Conservation (phyloP, 2,888 invertebrate species). For the Lithophane semibrunnea region DNA sequence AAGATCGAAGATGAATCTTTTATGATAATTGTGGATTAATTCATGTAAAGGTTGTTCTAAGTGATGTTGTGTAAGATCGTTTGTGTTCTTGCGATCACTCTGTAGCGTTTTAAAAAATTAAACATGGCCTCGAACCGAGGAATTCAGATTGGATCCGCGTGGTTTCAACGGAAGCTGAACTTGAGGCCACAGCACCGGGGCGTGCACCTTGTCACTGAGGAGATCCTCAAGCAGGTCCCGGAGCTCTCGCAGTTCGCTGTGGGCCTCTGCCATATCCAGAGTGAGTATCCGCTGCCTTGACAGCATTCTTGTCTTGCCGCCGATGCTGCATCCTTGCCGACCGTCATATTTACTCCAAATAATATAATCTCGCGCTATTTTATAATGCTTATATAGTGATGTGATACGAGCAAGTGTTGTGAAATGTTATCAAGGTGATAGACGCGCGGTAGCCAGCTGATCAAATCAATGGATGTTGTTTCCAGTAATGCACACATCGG, state of each 20-base stretch:
- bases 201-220: slow-evolving; percentile 99
- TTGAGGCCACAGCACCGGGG: slow-evolving; percentile 98
- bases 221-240: slow-evolving; percentile 98
- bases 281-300: slow-evolving; percentile 92
- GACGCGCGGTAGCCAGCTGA: slow-evolving; percentile 77
- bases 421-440: slow-evolving; percentile 49
- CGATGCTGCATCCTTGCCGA: slow-evolving; percentile 82
- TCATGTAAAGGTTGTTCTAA: slow-evolving; percentile 89
- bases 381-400: slow-evolving; percentile 63
- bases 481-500: slow-evolving; percentile 99
- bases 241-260: slow-evolving; percentile 98
- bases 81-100: slow-evolving; percentile 89
- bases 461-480: slow-evolving; percentile 81
- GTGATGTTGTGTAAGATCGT: slow-evolving; percentile 90
- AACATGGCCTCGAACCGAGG: slow-evolving; percentile 97
- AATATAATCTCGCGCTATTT: slow-evolving; percentile 70
- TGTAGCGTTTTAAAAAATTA: slow-evolving; percentile 90
- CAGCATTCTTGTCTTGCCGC: slow-evolving; percentile 80
- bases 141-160: slow-evolving; percentile 98
- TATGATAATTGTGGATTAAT: slow-evolving; percentile 93
- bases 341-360: slow-evolving; percentile 80
- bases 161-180: slow-evolving; percentile 99
- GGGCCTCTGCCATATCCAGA: slow-evolving; percentile 99
- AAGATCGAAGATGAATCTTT: slow-evolving; percentile 92
- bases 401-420: slow-evolving; percentile 61